phyloP scores from a whole-genome alignment of 2,797 vertebrate genomes.

The Bryconaethiops microstoma region DNA sequence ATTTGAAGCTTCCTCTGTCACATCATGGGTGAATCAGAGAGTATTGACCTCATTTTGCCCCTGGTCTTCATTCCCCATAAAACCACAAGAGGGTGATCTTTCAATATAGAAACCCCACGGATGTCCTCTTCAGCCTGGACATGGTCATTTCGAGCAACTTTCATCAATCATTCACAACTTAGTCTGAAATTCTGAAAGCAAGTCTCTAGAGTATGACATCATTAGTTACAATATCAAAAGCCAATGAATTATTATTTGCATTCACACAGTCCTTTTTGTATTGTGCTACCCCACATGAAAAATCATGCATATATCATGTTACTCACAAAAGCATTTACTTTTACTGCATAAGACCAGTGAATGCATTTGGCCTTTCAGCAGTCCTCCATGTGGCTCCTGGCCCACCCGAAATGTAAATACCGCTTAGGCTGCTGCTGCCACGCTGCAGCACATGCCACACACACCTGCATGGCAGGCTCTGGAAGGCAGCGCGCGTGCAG shows the following conservation, averaged over 20 bases:
- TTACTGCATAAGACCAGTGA: slow-evolving; percentile 11
- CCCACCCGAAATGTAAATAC: slow-evolving; percentile 49
- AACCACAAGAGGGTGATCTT: slow-evolving; percentile 63
- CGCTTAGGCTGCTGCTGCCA: slow-evolving; percentile 21
- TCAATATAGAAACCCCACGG: slow-evolving; percentile 47
- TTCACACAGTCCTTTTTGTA: too few relatives aligned
- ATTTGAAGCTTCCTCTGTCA: not conserved
- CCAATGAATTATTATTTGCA: too few relatives aligned
- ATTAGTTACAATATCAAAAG: not conserved
- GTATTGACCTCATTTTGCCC: slow-evolving; percentile 36
- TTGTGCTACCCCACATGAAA: too few relatives aligned
- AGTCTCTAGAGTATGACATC: not conserved
- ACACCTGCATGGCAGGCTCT: slow-evolving; percentile 59
- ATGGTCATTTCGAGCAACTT: slow-evolving; percentile 14
- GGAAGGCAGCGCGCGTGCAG: slow-evolving; percentile 18
- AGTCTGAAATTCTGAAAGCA: not conserved
- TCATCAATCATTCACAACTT: slow-evolving; percentile 3
- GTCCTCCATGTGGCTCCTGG: slow-evolving; percentile 15
- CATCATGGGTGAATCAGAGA: slow-evolving; percentile 16
- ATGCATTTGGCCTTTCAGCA: slow-evolving; percentile 17
- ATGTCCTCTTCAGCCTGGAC: slow-evolving; percentile 25
- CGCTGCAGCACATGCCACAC: slow-evolving; percentile 40
- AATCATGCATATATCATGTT: too few relatives aligned
- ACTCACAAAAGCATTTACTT: too few relatives aligned
- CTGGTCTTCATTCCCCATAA: slow-evolving; percentile 47